Conservation (phyloP, 2,113 vertebrate species). For the Tenrec ecaudatus region DNA sequence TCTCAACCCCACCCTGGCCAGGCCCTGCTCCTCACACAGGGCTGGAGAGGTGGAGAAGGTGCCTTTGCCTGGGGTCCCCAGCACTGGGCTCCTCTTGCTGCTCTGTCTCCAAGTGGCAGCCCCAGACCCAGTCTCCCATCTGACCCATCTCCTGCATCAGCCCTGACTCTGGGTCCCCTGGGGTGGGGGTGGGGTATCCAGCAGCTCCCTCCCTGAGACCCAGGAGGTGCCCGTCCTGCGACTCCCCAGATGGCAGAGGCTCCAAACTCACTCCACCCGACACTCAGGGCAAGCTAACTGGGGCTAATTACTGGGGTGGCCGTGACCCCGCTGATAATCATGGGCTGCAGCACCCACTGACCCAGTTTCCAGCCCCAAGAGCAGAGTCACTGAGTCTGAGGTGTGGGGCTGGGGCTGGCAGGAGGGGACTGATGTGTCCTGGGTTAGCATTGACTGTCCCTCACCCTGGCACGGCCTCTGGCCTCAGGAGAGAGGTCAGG, state of each 20-base stretch:
- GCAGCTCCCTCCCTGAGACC: background rate
- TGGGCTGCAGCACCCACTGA: background rate
- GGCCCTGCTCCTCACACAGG: too few relatives aligned
- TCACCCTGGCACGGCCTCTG: background rate
- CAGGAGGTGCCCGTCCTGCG: background rate
- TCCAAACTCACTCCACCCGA: background rate
- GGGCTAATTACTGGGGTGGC: conserved; percentile 60
- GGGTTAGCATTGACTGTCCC: too few relatives aligned
- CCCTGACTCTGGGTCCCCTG: background rate
- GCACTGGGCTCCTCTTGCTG: too few relatives aligned
- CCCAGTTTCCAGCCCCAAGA: conserved; percentile 40
- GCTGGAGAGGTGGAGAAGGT: background rate
- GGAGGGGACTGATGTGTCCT: too few relatives aligned
- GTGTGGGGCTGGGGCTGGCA: background rate
- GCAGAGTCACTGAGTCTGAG: background rate
- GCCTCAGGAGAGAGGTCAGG: background rate
- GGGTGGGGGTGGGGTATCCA: background rate
- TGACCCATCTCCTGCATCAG: too few relatives aligned
- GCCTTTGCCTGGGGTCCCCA: too few relatives aligned
- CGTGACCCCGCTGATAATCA: conserved; percentile 58
- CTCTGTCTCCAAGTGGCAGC: too few relatives aligned
- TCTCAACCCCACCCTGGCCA: background rate
- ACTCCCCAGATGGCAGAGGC: background rate
- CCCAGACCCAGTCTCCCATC: too few relatives aligned
- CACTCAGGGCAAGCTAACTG: background rate